Conservation (phyloP, 2,888 invertebrate genomes). For the Thera britannica region DNA sequence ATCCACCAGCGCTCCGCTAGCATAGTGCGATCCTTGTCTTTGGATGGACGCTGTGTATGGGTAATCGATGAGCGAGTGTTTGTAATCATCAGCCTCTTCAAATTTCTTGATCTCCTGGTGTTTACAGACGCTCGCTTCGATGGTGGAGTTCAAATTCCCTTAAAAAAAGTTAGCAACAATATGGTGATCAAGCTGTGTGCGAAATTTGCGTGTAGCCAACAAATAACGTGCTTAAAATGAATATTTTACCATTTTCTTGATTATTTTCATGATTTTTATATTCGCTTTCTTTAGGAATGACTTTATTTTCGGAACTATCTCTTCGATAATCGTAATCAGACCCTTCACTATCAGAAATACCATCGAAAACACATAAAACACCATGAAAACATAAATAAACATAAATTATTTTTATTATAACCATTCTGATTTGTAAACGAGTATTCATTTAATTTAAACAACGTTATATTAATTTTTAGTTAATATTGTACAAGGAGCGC, state of each 20-base stretch:
- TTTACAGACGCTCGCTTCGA: slow-evolving; percentile 35
- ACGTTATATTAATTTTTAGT: slow-evolving; percentile 30
- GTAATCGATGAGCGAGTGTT: slow-evolving; percentile 51
- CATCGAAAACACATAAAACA: slow-evolving; percentile 20
- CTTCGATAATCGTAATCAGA: slow-evolving; percentile 21
- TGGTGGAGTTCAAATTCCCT: slow-evolving; percentile 38
- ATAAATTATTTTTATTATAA: slow-evolving; percentile 14
- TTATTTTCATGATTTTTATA: slow-evolving; percentile 20
- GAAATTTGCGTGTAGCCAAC: background rate
- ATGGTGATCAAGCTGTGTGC: slow-evolving; percentile 7
- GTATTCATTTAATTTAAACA: slow-evolving; percentile 24
- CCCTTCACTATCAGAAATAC: slow-evolving; percentile 15
- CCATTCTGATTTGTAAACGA: slow-evolving; percentile 23
- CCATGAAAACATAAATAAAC: slow-evolving; percentile 27
- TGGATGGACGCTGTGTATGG: slow-evolving; percentile 72
- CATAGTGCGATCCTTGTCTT: slow-evolving; percentile 67
- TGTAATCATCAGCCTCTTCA: slow-evolving; percentile 40
- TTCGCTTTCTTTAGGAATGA: slow-evolving; percentile 1
- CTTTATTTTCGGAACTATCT: slow-evolving; percentile 25
- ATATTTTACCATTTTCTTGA: slow-evolving; percentile 8
- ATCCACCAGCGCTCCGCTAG: slow-evolving; percentile 66
- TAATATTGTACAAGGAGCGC: slow-evolving; percentile 35
- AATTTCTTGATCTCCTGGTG: slow-evolving; percentile 41
- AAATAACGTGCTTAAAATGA: slow-evolving; percentile 4
- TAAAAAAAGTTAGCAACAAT: slow-evolving; percentile 28